Evolutionary conservation across 2,797 vertebrate species (phyloP), one percentile per base, ranked within the genome.

Genomic region (Tapirus indicus): DNA sequence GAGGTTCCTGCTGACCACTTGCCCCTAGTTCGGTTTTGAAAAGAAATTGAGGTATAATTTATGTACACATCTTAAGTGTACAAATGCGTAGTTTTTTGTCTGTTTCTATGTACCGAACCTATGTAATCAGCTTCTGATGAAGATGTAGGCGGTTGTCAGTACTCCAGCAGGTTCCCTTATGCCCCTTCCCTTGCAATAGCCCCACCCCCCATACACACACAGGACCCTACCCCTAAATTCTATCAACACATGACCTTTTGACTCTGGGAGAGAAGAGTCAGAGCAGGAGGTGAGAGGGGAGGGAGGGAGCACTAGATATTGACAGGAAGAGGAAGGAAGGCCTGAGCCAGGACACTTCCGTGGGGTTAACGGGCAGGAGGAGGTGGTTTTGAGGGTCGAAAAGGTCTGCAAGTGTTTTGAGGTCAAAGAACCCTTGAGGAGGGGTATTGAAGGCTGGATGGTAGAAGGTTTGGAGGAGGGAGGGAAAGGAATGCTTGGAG

Each of bases 101-200:
- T n/a, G 14, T 86, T 58, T 35, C 38, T 44, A 5, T 56, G 2
- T 20, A 17, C 25, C 27, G 2, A 16, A 21, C 25, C 27, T n/a
- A 52, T 62, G 29, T 38, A 20, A 11, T 21, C 64, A 18, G 12
- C 38, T 6, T 7, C 82, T 35, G n/a, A 44, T 25, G 72, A 27
- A 54, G 56, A 25, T 4, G 16, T 6, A 25, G 52, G 56, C 4
- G 1, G 16, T 25, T 47, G 44, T 38, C 16, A 1, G 0, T 16
- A 9, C 11, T 5, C 38, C 44, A 14, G 54, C 47, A 5, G 9
- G 21, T 35, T n/a, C 56, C 77, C 52, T 27, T 49, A 49, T 0
- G 49, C 18, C 16, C 71, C 71, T 32, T 83, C 47, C 35, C 64
- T 0, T 14, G n/a, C 54, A 1, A 6, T 16, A 7, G 8, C 20